Base-by-base conservation (phyloP, 2,113 vertebrate species). In the Clarias macrocephalus region DNA sequence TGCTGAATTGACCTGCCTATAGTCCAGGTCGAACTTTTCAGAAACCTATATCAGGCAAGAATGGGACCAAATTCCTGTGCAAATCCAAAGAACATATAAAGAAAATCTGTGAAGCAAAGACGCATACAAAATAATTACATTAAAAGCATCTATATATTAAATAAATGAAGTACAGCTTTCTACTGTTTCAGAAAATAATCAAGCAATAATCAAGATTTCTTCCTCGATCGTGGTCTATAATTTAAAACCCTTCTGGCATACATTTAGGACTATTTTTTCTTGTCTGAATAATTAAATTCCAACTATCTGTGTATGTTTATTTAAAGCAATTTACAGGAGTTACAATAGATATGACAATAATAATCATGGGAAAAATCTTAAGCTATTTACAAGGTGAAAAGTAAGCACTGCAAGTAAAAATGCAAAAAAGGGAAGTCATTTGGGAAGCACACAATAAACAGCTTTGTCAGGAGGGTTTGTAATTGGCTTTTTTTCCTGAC, bases 401-500 rank as follows among this genome's bases (percentile, higher is more conserved):
- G 72, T 13, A 19, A 72, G 16, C 18, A 18, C 30, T 75, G 21
- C 33, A 33, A 33, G 33, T 33, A 6, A 75, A 70, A 75, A 75
- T 42, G 19, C 37, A 52, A 48, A 48, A 25, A 75, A 33, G 10
- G 48, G 21, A 75, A 73, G 19, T 48, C 33, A 73, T 73, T 42
- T 73, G 37, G 33, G 70, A 75, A 75, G 37, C 37, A 75, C 21
- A 75, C 72, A 75, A 75, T 42, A 73, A 75, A 52, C 11, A 75
- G 9, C 37, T 25, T 48, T 52, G 70, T 73, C 70, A 75, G 21
- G 21, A 13, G 37, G 37, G 33, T 73, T 75, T 75, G 42, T 75
- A 75, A 75, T 48, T 75, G 37, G 72, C 42, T 25, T 73, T 83
- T 68, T 70, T 62, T 80, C 87, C 81, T 56, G 62, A 86, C 73